Conservation (phyloP, 1,140 invertebrate genomes). For the Drosophila auraria region DNA sequence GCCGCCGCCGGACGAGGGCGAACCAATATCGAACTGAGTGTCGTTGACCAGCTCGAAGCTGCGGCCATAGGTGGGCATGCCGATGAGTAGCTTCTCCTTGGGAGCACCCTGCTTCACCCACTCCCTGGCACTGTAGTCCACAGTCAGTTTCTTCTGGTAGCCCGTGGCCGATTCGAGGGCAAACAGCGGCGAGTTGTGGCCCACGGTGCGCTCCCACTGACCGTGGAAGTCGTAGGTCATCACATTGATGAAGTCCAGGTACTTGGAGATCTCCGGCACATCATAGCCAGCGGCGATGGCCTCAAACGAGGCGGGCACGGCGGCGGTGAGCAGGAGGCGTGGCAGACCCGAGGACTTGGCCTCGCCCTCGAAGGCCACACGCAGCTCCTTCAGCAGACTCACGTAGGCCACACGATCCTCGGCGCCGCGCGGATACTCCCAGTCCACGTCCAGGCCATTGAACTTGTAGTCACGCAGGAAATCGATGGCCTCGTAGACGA, state of each 20-base stretch:
- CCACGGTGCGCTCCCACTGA: conserved; percentile 96
- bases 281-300: conserved; percentile 97
- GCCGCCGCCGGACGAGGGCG: conserved; percentile 94
- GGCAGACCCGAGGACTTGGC: conserved; percentile 91
- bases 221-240: conserved; percentile 98
- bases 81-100: conserved; percentile 97
- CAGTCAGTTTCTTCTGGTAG: conserved; percentile 95
- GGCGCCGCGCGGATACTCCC: conserved; percentile 97
- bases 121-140: conserved; percentile 95
- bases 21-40: conserved; percentile 96
- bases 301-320: conserved; percentile 96
- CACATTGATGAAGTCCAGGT: conserved; percentile 96
- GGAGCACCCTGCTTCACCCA: conserved; percentile 98
- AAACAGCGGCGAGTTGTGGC: conserved; percentile 96
- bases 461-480: conserved; percentile 96
- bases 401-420: conserved; percentile 94
- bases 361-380: conserved; percentile 96
- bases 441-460: conserved; percentile 96
- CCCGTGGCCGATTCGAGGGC: conserved; percentile 94
- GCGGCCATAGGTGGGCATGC: conserved; percentile 97
- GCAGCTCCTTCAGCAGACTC: conserved; percentile 91
- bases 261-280: conserved; percentile 96
- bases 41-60: conserved; percentile 96
- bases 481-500: conserved; percentile 97
- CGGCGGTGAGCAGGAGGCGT: conserved; percentile 93